A percentile compares a stretch with the other conserved stretches of the same genome.
phyloP scores from a whole-genome alignment of 2,888 invertebrate genomes.

The Agapetus fuscipes region DNA sequence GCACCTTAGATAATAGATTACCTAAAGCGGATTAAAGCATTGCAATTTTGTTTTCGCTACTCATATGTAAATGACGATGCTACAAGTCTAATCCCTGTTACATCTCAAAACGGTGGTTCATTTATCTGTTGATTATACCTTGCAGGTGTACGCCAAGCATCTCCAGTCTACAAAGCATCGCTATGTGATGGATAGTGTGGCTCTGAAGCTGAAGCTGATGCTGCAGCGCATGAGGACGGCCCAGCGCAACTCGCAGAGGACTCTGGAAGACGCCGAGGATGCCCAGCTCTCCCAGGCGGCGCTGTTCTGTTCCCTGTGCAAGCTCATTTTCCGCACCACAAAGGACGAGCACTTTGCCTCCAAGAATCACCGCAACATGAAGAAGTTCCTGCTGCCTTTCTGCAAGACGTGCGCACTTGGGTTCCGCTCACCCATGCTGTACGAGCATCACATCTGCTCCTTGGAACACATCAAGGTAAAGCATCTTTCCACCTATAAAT shows the following conservation, averaged over 20 bases:
- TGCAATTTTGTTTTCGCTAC: too few relatives aligned
- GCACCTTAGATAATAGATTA: too few relatives aligned
- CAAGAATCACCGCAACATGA: conserved; percentile 74
- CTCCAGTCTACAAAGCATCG: conserved; percentile 62
- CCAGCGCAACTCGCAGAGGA: conserved; percentile 71
- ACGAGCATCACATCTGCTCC: conserved; percentile 74
- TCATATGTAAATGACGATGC: too few relatives aligned
- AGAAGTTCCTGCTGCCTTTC: conserved; percentile 73
- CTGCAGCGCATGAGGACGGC: conserved; percentile 68
- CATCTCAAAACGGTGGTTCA: too few relatives aligned
- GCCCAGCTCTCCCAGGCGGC: conserved; percentile 49
- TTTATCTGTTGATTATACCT: too few relatives aligned
- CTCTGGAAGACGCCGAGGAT: conserved; percentile 59
- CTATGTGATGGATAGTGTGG: conserved; percentile 62
- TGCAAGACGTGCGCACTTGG: conserved; percentile 68
- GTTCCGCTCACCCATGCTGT: conserved; percentile 77
- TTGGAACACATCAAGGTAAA: conserved; percentile 71
- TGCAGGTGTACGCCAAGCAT: conserved; percentile 63
- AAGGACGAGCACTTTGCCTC: conserved; percentile 71
- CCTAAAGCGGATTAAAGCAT: too few relatives aligned
- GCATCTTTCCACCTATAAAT: conserved; percentile 2
- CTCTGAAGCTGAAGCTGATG: conserved; percentile 63
- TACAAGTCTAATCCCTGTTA: too few relatives aligned
- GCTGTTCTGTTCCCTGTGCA: conserved; percentile 65
- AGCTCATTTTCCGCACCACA: conserved; percentile 64